phyloP scores from a whole-genome alignment of 2,113 vertebrate species.

The Leiothrix lutea region DNA sequence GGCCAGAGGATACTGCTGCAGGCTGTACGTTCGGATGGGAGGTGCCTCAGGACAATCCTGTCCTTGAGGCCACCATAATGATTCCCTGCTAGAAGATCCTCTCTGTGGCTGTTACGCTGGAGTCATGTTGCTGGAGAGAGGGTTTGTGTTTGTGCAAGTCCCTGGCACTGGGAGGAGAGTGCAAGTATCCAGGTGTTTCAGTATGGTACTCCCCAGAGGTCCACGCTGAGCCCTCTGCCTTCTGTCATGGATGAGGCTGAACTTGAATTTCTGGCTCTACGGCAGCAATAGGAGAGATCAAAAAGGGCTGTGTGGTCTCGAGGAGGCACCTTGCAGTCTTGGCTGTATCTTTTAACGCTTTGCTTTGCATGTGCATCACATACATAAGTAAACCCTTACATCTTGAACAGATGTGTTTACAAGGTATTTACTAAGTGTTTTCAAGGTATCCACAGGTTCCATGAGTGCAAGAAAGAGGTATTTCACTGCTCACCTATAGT shows the following conservation, averaged over 20 bases:
- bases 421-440: not conserved
- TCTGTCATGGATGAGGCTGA: not conserved
- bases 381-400: not conserved
- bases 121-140: not conserved
- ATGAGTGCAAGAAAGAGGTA: not conserved
- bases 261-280: not conserved
- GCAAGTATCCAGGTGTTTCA: not conserved
- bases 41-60: not conserved
- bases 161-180: not conserved
- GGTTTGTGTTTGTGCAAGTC: accelerated
- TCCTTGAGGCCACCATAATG: not conserved
- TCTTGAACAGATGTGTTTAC: not conserved
- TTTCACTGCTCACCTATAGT: not conserved
- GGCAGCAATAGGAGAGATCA: not conserved
- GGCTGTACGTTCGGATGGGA: not conserved
- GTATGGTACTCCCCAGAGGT: not conserved
- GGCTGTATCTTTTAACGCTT: not conserved
- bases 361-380: not conserved
- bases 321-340: not conserved
- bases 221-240: not conserved
- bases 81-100: not conserved
- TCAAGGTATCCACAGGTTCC: not conserved
- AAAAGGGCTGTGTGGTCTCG: not conserved
- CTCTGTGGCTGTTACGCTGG: accelerated
- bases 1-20: not conserved